Base-by-base conservation (phyloP, 1,140 invertebrate genomes). In the Caligus rogercresseyi region DNA sequence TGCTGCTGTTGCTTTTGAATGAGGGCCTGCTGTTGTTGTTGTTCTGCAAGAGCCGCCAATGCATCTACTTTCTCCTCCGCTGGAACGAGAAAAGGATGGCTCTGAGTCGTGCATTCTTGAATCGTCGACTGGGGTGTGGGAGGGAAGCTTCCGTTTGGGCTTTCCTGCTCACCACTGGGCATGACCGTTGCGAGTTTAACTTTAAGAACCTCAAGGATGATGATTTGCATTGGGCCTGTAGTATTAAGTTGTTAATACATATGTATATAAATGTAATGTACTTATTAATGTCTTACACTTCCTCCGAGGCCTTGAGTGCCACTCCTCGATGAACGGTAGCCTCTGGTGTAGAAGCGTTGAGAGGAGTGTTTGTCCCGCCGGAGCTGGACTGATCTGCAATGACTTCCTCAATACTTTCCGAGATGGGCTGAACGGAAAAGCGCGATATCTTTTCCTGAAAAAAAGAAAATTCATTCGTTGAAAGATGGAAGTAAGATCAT, bases 1-100 rank as follows among this genome's bases (percentile, higher is more conserved):
- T 60, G 57, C 57, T 60, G 57, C 18, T 60, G 57, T 3, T 60
- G 57, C n/a, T 60, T 20, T 23, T 57, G 55, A 16, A 23, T 20
- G 21, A 57, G 55, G 20, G 16, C 16, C 15, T 57, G 16, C 55
- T 23, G 23, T 24, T 23, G 16, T 16, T 57, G 55, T 24, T n/a
- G n/a, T n/a, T n/a, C n/a, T n/a, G n/a, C n/a, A n/a, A n/a, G n/a
- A n/a, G n/a, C n/a, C n/a, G 31, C 31, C n/a, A n/a, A 43, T 43
- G 31, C 7, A n/a, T 43, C 31, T 43, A 43, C 31, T 43, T 43
- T 43, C n/a, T 43, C 31, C 7, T 43, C 31, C 31, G 31, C n/a
- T 43, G 31, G n/a, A 11, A 43, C n/a, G n/a, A 43, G 7, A 43
- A n/a, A 43, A n/a, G 31, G n/a, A 11, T 43, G 31, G 31, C n/a